Evolutionary conservation across 2,888 invertebrate species (phyloP).

Genomic region (Heteropelma amictum): DNA sequence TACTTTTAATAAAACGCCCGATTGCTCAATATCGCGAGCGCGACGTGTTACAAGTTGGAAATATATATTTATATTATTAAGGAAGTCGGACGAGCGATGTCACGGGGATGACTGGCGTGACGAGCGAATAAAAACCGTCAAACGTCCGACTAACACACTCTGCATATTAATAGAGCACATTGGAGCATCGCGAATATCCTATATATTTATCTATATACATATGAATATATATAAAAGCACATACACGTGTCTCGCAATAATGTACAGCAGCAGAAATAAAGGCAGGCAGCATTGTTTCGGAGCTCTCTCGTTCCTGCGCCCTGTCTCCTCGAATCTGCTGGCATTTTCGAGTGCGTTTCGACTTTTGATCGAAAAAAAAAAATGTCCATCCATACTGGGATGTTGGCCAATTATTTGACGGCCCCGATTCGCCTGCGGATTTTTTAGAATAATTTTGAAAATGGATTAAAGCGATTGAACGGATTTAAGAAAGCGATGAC

Average conservation of each 20-base stretch:
- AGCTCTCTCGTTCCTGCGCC: neutral
- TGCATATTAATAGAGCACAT: constrained; percentile 53
- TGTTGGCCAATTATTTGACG: too few species aligned
- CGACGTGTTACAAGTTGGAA: constrained; percentile 51
- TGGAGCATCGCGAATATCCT: constrained; percentile 35
- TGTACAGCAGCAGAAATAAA: constrained; percentile 36
- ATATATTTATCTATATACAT: too few species aligned
- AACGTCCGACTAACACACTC: constrained; percentile 51
- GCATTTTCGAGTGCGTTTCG: neutral
- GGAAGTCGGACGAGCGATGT: constrained; percentile 54
- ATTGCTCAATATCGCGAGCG: constrained; percentile 44
- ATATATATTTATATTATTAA: constrained; percentile 56
- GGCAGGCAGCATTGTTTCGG: constrained; percentile 44
- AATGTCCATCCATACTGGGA: neutral
- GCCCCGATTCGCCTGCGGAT: too few species aligned
- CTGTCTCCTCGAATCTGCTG: neutral
- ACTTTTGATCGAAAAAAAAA: neutral
- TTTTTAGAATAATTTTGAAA: too few species aligned
- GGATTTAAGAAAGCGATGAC: too few species aligned
- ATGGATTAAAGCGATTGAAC: too few species aligned
- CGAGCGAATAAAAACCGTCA: constrained; percentile 58
- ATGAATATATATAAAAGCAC: too few species aligned
- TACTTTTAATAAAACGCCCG: constrained; percentile 49
- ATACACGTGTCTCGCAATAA: constrained; percentile 54
- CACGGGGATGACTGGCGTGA: constrained; percentile 59